Percentiles rank a stretch among this genome's conserved stretches.
Conservation (phyloP, 2,113 vertebrate species). For the Grammomys dolichurus region DNA sequence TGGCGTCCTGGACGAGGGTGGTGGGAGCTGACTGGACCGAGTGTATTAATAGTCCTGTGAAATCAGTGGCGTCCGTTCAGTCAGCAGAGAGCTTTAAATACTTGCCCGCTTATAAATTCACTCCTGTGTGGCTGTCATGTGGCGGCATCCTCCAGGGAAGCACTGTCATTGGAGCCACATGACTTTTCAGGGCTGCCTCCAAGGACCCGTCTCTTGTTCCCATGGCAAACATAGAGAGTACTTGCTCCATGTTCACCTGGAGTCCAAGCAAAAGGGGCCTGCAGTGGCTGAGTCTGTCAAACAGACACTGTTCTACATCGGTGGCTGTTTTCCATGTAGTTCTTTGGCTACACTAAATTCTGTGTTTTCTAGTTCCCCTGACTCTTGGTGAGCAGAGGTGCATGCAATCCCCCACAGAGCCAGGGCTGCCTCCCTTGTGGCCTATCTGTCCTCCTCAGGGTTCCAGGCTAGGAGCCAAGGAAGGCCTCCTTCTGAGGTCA, state of each 20-base stretch:
- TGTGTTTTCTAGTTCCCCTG: neutral
- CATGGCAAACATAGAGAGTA: neutral
- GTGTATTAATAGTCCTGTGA: constrained; percentile 55
- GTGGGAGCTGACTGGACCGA: neutral
- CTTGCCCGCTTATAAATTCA: constrained; percentile 60
- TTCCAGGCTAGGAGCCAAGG: constrained; percentile 51
- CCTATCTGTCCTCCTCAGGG: neutral
- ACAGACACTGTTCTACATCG: fast-evolving
- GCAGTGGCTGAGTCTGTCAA: fast-evolving
- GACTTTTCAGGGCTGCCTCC: neutral
- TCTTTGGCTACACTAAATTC: neutral
- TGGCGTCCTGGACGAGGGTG: neutral
- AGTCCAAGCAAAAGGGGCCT: neutral
- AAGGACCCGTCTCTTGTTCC: neutral
- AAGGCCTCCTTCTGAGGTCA: constrained; percentile 66
- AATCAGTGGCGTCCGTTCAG: constrained; percentile 29
- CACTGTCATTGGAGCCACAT: neutral
- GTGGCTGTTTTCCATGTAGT: neutral
- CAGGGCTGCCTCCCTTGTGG: neutral
- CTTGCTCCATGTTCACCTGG: neutral
- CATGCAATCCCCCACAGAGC: neutral
- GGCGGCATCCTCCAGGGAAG: constrained; percentile 46
- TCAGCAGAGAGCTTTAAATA: constrained; percentile 56
- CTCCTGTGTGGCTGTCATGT: neutral
- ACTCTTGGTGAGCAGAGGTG: neutral